These are phyloP conservation scores for Cetoscarus ocellatus DNA, from an alignment of 2,797 vertebrate species.

Conservation along the genomic window DNA sequence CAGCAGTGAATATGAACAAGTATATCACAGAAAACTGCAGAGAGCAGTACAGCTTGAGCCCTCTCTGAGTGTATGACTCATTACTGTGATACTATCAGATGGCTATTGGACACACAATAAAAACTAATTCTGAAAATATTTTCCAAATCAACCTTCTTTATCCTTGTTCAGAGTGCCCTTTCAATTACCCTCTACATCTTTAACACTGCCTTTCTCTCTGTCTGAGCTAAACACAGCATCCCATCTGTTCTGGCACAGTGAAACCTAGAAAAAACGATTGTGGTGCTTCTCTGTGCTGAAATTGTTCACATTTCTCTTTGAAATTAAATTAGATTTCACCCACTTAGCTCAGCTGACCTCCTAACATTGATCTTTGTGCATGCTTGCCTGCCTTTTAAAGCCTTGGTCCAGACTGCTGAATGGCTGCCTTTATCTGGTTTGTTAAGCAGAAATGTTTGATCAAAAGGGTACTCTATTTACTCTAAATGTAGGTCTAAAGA, in stretches of 20 bases:
- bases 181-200: constrained; percentile 8
- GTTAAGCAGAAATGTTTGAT: neutral
- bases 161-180: constrained; percentile 4
- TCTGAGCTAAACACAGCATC: constrained; percentile 24
- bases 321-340: constrained; percentile 14
- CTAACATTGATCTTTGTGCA: constrained; percentile 1
- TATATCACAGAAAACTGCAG: constrained; percentile 7
- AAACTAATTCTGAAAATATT: neutral
- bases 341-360: constrained; percentile 1
- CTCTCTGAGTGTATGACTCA: neutral
- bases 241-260: constrained; percentile 1
- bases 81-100: constrained; percentile 2
- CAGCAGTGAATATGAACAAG: constrained; percentile 11
- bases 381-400: constrained; percentile 8
- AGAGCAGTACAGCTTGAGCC: neutral
- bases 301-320: constrained; percentile 25
- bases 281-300: constrained; percentile 35
- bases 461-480: neutral
- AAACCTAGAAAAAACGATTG: constrained; percentile 34
- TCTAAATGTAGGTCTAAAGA: neutral
- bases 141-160: neutral
- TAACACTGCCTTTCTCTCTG: neutral
- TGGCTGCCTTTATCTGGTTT: neutral
- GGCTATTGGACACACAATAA: neutral
- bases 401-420: neutral